Percentiles rank a stretch among this genome's conserved stretches.
phyloP scores from a whole-genome alignment of 2,797 vertebrate species.

The Myotis planiceps region DNA sequence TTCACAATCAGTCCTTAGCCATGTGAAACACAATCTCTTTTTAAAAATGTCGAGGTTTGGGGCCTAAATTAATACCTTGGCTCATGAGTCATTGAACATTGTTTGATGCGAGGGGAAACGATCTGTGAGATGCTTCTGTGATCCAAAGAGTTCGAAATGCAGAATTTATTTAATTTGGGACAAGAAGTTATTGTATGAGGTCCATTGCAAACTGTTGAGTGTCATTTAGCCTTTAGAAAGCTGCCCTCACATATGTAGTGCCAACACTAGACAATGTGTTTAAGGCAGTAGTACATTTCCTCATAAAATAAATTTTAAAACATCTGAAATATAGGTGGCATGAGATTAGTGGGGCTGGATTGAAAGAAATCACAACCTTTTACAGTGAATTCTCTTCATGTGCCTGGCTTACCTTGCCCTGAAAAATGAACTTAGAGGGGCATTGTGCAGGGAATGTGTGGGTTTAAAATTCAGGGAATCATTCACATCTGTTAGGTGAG shows the following conservation, averaged over 20 bases:
- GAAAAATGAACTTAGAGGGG: constrained; percentile 73
- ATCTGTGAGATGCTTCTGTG: constrained; percentile 55
- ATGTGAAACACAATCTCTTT: constrained; percentile 70
- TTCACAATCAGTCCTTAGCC: constrained; percentile 59
- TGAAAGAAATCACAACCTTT: constrained; percentile 58
- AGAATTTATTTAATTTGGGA: constrained; percentile 62
- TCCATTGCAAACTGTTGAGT: constrained; percentile 47
- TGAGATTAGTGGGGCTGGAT: not conserved
- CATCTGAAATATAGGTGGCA: not conserved
- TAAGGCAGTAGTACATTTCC: constrained; percentile 49
- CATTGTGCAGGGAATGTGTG: constrained; percentile 79
- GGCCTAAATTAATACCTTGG: constrained; percentile 71
- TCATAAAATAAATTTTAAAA: constrained; percentile 47
- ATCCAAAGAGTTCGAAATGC: constrained; percentile 51
- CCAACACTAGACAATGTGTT: constrained; percentile 3
- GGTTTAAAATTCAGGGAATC: constrained; percentile 86
- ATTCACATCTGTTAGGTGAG: constrained; percentile 90
- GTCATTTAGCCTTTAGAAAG: constrained; percentile 54
- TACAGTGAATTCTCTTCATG: constrained; percentile 71
- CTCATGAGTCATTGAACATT: constrained; percentile 59
- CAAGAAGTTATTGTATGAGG: constrained; percentile 54
- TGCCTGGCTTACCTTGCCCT: constrained; percentile 72
- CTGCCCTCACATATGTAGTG: not conserved
- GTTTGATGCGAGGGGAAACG: constrained; percentile 38
- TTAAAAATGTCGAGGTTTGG: constrained; percentile 62